phyloP scores from a whole-genome alignment of 2,888 invertebrate genomes.

The Pasiphila rectangulata region DNA sequence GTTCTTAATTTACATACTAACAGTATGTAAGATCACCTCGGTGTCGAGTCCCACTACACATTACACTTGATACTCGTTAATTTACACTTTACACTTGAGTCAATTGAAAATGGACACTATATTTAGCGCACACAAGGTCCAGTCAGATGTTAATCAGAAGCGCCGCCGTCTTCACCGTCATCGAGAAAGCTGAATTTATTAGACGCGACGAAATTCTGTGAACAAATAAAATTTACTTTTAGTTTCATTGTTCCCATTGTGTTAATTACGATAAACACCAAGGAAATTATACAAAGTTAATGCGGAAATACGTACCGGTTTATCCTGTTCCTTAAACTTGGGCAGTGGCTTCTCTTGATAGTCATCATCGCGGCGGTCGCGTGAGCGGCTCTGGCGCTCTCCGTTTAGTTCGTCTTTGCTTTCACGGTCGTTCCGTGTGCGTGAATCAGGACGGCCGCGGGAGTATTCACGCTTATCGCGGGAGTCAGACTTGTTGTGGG shows the following conservation, averaged over 20 bases:
- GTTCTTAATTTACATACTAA: slow-evolving; percentile 57
- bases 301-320: slow-evolving; percentile 80
- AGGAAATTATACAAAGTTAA: not conserved
- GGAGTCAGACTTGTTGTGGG: slow-evolving; percentile 41
- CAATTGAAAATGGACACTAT: slow-evolving; percentile 58
- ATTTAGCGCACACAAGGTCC: slow-evolving; percentile 44
- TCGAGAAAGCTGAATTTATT: slow-evolving; percentile 89
- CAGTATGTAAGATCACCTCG: slow-evolving; percentile 63
- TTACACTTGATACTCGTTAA: slow-evolving; percentile 65
- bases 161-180: slow-evolving; percentile 82
- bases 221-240: slow-evolving; percentile 36
- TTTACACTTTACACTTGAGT: slow-evolving; percentile 78
- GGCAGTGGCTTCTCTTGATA: slow-evolving; percentile 78
- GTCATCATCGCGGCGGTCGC: slow-evolving; percentile 55
- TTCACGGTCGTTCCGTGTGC: slow-evolving; percentile 10
- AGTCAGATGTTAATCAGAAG: slow-evolving; percentile 59
- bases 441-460: slow-evolving; percentile 27
- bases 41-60: slow-evolving; percentile 57
- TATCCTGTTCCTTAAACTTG: slow-evolving; percentile 86
- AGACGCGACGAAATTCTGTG: slow-evolving; percentile 86
- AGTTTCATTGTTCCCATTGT: too few relatives aligned
- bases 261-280: too few relatives aligned
- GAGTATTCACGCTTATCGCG: slow-evolving; percentile 31
- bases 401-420: slow-evolving; percentile 52
- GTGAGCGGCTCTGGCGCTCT: slow-evolving; percentile 54